Percentiles rank a stretch among this genome's conserved stretches.
Conservation (phyloP, 2,113 vertebrate species). For the Tamias sibiricus region DNA sequence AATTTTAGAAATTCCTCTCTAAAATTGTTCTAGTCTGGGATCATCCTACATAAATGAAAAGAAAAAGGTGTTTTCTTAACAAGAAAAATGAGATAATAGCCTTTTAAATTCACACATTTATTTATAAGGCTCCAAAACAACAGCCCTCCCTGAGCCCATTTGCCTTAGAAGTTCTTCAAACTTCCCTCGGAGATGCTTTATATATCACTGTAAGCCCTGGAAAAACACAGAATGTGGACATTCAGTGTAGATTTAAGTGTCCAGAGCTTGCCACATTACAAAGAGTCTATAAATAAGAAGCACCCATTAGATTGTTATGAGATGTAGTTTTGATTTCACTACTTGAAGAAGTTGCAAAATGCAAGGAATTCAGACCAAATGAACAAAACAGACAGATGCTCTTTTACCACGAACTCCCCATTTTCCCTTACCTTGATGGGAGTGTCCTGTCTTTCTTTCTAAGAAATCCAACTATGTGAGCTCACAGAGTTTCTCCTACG, state of each 20-base stretch:
- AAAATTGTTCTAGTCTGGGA: background rate
- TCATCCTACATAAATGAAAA: constrained; percentile 30
- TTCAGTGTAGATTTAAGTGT: constrained; percentile 27
- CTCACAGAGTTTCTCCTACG: constrained; percentile 79
- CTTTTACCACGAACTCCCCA: constrained; percentile 46
- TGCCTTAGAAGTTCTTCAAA: constrained; percentile 60
- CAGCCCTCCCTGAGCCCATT: background rate
- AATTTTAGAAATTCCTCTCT: background rate
- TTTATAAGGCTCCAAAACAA: background rate
- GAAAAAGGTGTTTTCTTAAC: too few relatives aligned
- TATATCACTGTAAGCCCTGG: constrained; percentile 65
- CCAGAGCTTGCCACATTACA: constrained; percentile 33
- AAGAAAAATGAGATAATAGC: background rate
- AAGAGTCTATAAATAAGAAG: constrained; percentile 75
- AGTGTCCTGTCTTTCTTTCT: constrained; percentile 36
- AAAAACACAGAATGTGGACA: constrained; percentile 64
- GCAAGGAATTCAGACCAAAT: constrained; percentile 67
- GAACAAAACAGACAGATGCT: constrained; percentile 61
- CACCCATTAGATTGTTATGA: background rate
- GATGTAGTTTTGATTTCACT: constrained; percentile 78
- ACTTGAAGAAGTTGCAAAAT: constrained; percentile 69
- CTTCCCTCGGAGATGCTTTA: constrained; percentile 74
- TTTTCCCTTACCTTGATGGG: background rate
- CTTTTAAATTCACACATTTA: background rate
- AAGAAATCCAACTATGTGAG: constrained; percentile 68